Evolutionary conservation across 2,888 invertebrate species (phyloP).

Genomic region (Drosophila rubida): DNA sequence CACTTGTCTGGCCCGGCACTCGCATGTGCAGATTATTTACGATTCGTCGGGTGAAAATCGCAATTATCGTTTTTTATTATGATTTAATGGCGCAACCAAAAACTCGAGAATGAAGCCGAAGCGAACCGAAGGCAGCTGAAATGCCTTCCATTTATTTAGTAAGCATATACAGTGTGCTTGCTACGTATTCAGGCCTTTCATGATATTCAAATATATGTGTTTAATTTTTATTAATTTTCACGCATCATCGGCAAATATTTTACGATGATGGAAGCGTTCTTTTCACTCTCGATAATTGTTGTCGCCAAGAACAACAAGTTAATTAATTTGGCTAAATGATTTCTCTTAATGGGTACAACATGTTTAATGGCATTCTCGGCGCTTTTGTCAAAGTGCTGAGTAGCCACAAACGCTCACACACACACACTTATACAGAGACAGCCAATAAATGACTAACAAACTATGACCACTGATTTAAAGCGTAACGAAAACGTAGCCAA

Average conservation of each 20-base stretch:
- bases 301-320: slow-evolving; percentile 79
- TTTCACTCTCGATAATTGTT: slow-evolving; percentile 78
- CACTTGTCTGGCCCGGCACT: slow-evolving; percentile 76
- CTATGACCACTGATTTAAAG: neutral
- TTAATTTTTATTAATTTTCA: slow-evolving; percentile 78
- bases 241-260: slow-evolving; percentile 77
- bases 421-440: neutral
- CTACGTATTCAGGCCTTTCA: no score
- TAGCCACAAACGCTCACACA: neutral
- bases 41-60: slow-evolving; percentile 80
- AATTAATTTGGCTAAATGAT: slow-evolving; percentile 78
- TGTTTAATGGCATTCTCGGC: slow-evolving; percentile 75
- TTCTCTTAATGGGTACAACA: slow-evolving; percentile 77
- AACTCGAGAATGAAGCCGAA: slow-evolving; percentile 23
- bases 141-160: slow-evolving; percentile 30
- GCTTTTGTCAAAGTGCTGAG: slow-evolving; percentile 59
- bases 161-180: no score
- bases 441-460: slow-evolving; percentile 24
- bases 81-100: slow-evolving; percentile 71
- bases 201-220: slow-evolving; percentile 28
- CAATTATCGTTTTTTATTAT: slow-evolving; percentile 83
- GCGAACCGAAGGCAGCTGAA: slow-evolving; percentile 29
- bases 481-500: neutral
- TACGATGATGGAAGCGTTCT: slow-evolving; percentile 78
- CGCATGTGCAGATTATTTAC: slow-evolving; percentile 75